phyloP scores from a whole-genome alignment of 2,888 invertebrate species.

The Abrostola triplasia region DNA sequence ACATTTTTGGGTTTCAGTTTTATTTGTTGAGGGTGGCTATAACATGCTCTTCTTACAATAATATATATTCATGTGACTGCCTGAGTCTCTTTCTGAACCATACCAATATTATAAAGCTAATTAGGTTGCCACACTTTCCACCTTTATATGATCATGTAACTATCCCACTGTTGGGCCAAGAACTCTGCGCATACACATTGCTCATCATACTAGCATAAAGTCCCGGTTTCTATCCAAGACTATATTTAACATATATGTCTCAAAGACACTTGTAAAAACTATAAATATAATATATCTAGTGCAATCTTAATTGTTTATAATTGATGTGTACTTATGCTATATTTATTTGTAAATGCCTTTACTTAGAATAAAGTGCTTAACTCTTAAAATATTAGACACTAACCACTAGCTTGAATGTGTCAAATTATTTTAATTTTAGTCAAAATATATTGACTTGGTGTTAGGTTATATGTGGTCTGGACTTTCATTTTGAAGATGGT shows the following conservation, averaged over 20 bases:
- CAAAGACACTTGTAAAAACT: background rate
- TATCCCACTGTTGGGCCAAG: background rate
- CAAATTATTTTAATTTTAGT: constrained; percentile 57
- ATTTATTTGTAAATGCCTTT: background rate
- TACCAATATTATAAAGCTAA: too few relatives aligned
- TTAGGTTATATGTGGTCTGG: constrained; percentile 53
- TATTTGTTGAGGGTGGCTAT: too few relatives aligned
- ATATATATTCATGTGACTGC: too few relatives aligned
- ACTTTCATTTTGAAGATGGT: constrained; percentile 31
- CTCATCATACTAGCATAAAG: background rate
- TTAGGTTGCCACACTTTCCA: background rate
- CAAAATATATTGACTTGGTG: constrained; percentile 49
- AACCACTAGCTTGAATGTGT: constrained; percentile 59
- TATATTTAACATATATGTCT: background rate
- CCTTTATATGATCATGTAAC: background rate
- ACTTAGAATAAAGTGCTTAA: background rate
- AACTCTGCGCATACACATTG: background rate
- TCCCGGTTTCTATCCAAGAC: background rate
- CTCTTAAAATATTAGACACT: constrained; percentile 5
- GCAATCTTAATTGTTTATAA: constrained; percentile 6
- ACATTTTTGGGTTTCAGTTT: too few relatives aligned
- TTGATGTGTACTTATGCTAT: background rate
- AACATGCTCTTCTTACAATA: too few relatives aligned
- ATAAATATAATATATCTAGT: background rate
- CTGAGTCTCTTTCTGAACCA: too few relatives aligned